Conservation (phyloP, 2,113 vertebrate genomes). For the Xerus inauris region DNA sequence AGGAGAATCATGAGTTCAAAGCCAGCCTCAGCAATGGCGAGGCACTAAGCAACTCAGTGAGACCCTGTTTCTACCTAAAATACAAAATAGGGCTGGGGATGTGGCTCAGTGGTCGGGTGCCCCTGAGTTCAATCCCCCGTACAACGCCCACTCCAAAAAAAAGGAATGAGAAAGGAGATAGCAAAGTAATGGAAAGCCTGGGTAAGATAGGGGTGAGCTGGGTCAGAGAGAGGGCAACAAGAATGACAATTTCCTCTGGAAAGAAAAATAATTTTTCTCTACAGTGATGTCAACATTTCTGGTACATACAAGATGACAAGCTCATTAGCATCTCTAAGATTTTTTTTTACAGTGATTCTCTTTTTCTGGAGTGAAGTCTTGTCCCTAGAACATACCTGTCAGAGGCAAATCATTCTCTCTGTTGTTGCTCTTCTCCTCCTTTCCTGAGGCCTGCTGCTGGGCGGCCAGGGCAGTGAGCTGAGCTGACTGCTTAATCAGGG, state of each 20-base stretch:
- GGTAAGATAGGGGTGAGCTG: background rate
- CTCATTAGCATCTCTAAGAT: background rate
- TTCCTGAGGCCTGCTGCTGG: conserved; percentile 91
- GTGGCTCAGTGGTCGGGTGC: no score
- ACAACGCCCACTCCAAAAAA: no score
- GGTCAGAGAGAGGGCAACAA: background rate
- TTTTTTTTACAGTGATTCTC: background rate
- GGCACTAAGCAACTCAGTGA: no score
- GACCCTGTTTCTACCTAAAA: no score
- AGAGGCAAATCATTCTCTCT: conserved; percentile 84
- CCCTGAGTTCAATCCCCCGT: no score
- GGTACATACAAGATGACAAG: background rate
- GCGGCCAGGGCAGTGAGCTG: conserved; percentile 96
- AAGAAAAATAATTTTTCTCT: conserved; percentile 3
- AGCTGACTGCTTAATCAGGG: conserved; percentile 97
- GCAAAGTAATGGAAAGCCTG: background rate
- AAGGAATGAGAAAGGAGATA: background rate
- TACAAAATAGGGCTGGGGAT: no score
- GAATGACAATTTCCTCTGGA: background rate
- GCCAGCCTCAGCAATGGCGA: no score
- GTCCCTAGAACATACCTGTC: conserved; percentile 86
- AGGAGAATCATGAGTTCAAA: no score
- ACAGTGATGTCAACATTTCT: background rate
- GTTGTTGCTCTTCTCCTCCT: conserved; percentile 84
- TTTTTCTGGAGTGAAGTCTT: background rate